phyloP scores from a whole-genome alignment of 2,797 vertebrate genomes.

The Amblyopsis hoosieri region DNA sequence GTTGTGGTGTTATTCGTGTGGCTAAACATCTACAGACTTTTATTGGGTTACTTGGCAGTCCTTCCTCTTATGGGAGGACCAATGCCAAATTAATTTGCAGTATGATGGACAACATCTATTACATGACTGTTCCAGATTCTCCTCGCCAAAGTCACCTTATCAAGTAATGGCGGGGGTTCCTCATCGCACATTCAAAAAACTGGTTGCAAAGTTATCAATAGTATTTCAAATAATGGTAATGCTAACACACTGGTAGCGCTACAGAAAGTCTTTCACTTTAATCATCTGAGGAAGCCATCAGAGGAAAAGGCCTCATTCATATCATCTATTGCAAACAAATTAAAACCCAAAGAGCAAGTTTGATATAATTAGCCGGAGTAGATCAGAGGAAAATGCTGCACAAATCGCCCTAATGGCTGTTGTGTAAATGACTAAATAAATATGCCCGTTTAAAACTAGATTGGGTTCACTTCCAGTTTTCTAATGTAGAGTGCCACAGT shows the following conservation, averaged over 20 bases:
- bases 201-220: not conserved
- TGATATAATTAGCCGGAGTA: conserved; percentile 69
- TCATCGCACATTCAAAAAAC: not conserved
- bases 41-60: no score
- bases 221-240: conserved; percentile 24
- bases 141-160: no score
- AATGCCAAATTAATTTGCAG: no score
- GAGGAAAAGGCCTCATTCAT: conserved; percentile 56
- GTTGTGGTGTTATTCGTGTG: no score
- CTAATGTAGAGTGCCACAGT: conserved; percentile 56
- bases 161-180: not conserved
- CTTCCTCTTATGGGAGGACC: no score
- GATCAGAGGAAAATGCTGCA: conserved; percentile 57
- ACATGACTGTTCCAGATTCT: no score
- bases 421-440: conserved; percentile 75
- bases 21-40: no score
- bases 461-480: conserved; percentile 75
- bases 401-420: conserved; percentile 66
- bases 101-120: no score
- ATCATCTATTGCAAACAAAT: conserved; percentile 70
- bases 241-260: conserved; percentile 21
- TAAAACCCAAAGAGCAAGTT: conserved; percentile 67
- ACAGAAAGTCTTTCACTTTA: conserved; percentile 39
- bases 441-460: conserved; percentile 70
- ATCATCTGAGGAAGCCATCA: conserved; percentile 44